A percentile compares a stretch with the other conserved stretches of the same genome.
Conservation (phyloP, 1,140 invertebrate genomes). For the Tigriopus japonicus region DNA sequence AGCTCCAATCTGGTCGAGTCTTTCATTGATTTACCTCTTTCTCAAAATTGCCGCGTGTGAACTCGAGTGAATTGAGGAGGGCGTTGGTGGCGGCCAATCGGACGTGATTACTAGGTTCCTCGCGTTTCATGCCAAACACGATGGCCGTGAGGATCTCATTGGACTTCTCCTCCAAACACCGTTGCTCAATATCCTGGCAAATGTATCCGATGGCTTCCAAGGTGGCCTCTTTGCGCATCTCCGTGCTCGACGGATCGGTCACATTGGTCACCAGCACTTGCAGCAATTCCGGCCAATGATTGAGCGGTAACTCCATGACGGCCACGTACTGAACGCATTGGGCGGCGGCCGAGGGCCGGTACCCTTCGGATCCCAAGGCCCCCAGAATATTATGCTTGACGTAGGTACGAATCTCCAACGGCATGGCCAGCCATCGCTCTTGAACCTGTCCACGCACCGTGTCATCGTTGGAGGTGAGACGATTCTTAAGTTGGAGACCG, state of each 20-base stretch:
- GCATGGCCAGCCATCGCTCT: conserved; percentile 73
- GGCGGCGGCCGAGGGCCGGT: conserved; percentile 82
- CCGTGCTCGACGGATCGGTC: conserved; percentile 40
- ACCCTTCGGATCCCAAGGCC: conserved; percentile 85
- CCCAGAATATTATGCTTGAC: conserved; percentile 90
- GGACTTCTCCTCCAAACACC: conserved; percentile 69
- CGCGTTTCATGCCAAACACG: conserved; percentile 85
- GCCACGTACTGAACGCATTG: conserved; percentile 98
- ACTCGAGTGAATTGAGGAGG: conserved; percentile 93
- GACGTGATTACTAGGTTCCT: conserved; percentile 62
- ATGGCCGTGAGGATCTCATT: conserved; percentile 97
- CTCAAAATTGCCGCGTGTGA: conserved; percentile 95
- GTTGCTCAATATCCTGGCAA: conserved; percentile 54
- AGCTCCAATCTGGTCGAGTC: no score
- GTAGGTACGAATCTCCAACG: conserved; percentile 59
- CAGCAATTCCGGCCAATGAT: conserved; percentile 58
- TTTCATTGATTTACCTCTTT: conserved; percentile 56
- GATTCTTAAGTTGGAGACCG: conserved; percentile 95
- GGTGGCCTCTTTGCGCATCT: conserved; percentile 86
- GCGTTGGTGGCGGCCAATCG: conserved; percentile 87
- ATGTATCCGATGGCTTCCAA: conserved; percentile 88
- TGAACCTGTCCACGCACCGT: conserved; percentile 61
- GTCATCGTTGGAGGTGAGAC: conserved; percentile 86
- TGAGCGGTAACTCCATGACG: conserved; percentile 73
- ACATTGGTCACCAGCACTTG: conserved; percentile 68